Conservation (phyloP, 2,888 invertebrate genomes). For the Synanthedon andrenaeformis region DNA sequence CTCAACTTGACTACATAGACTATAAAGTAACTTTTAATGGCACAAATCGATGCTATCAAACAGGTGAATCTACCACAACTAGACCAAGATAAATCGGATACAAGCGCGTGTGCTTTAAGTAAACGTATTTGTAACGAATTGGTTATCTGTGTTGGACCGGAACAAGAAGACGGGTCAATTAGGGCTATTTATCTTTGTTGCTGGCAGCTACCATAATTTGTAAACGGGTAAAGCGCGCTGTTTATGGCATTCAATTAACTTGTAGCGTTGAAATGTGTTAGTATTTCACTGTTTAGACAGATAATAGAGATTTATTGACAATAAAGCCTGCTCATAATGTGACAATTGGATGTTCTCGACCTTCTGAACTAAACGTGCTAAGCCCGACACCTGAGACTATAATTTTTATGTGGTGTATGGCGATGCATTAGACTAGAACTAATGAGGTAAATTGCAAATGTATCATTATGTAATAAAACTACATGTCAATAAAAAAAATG, state of each 20-base stretch:
- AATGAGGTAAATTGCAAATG: constrained; percentile 15
- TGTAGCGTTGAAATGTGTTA: background rate
- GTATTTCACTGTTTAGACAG: too few relatives aligned
- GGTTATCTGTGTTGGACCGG: constrained; percentile 10
- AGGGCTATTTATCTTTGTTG: constrained; percentile 13
- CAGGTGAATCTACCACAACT: constrained; percentile 33
- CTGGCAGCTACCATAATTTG: background rate
- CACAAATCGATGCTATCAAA: constrained; percentile 47
- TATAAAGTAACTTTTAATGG: constrained; percentile 44
- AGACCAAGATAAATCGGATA: constrained; percentile 31
- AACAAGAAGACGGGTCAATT: constrained; percentile 21
- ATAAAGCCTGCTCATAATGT: too few relatives aligned
- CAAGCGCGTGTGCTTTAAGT: constrained; percentile 24
- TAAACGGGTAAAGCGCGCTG: background rate
- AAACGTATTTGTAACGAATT: constrained; percentile 28
- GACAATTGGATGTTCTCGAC: too few relatives aligned
- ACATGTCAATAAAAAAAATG: constrained; percentile 19
- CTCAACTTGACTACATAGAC: constrained; percentile 22
- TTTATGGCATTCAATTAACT: background rate
- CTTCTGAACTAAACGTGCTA: too few relatives aligned
- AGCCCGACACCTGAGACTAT: too few relatives aligned
- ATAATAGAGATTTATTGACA: too few relatives aligned
- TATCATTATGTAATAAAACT: constrained; percentile 38
- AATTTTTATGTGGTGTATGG: background rate
- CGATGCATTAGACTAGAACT: background rate